Base-by-base conservation (phyloP, 2,113 vertebrate genomes). In the Hyaena hyaena region DNA sequence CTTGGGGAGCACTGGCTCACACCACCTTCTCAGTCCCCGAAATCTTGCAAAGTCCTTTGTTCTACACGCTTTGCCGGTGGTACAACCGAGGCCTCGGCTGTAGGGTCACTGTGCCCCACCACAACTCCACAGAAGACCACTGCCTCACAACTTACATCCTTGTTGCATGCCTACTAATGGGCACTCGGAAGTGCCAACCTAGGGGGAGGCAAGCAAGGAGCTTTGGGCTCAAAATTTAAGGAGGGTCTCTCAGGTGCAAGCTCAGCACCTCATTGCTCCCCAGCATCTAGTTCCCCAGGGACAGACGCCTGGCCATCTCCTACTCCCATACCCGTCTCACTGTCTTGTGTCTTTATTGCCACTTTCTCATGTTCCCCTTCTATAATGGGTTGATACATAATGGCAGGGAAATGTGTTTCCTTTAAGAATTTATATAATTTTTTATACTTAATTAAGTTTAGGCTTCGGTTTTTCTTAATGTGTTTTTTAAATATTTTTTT, bases 391-490 rank as follows among this genome's bases (percentile, higher is more conserved):
- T 87, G 55, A 79, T 39, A 9, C 45, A 14, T 26, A 68, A 83
- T n/a, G 26, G 35, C 43, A 79, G 7, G 53, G 11, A 95, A 48
- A 88, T 3, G 12, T 16, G 10, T 45, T 90, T 86, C 50, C 21
- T 93, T 94, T 88, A 71, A 80, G 16, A 26, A 95, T 94, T 58
- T 92, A 6, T 68, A 63, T 31, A 61, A 45, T 45, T 76, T 61
- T 96, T 77, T 76, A 1, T 50, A 43, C 66, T 92, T 90, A 94
- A 43, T 84, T 68, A 88, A 63, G 43, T 58, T 85, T 92, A 92
- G 61, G 16, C 1, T 39, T 39, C 39, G 39, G 39, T 39, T 39
- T 39, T 39, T 39, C 39, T 39, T 39, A 39, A 39, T 39, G 39
- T 39, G 39, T 39, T 39, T 39, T 39, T 39, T 39, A 39, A 39